Evolutionary conservation across 2,888 invertebrate genomes (phyloP).

Genomic region (Diaprepes abbreviatus): DNA sequence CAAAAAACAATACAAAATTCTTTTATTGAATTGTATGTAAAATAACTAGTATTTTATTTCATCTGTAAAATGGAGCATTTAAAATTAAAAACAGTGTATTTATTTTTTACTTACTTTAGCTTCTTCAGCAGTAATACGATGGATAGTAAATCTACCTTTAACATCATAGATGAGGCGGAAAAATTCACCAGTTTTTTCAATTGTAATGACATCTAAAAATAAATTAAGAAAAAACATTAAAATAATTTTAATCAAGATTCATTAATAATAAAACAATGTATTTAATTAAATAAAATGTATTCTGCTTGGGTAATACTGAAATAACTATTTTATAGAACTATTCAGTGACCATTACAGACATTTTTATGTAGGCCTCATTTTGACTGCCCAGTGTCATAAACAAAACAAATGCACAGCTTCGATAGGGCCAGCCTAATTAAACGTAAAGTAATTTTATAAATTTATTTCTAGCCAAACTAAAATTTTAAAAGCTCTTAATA

Average conservation of each 20-base stretch:
- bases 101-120: conserved; percentile 82
- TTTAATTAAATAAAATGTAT: conserved; percentile 58
- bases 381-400: conserved; percentile 63
- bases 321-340: conserved; percentile 56
- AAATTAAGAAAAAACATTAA: not conserved
- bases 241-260: too few relatives aligned
- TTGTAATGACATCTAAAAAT: conserved; percentile 93
- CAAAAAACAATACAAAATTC: too few relatives aligned
- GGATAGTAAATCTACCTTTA: conserved; percentile 97
- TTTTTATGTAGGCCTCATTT: conserved; percentile 67
- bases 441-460: too few relatives aligned
- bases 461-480: too few relatives aligned
- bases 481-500: too few relatives aligned
- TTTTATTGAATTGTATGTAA: too few relatives aligned
- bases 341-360: conserved; percentile 68
- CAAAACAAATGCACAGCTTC: conserved; percentile 63
- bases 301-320: conserved; percentile 71
- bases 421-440: conserved; percentile 61
- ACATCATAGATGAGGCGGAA: conserved; percentile 99
- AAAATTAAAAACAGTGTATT: too few relatives aligned
- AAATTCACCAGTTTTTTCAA: conserved; percentile 97
- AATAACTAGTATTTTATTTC: too few relatives aligned
- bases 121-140: conserved; percentile 97
- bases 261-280: too few relatives aligned
- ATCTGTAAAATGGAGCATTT: too few relatives aligned